These are phyloP conservation scores for Setophaga petechia DNA, from an alignment of 2,113 vertebrate genomes.

Conservation along the genomic window DNA sequence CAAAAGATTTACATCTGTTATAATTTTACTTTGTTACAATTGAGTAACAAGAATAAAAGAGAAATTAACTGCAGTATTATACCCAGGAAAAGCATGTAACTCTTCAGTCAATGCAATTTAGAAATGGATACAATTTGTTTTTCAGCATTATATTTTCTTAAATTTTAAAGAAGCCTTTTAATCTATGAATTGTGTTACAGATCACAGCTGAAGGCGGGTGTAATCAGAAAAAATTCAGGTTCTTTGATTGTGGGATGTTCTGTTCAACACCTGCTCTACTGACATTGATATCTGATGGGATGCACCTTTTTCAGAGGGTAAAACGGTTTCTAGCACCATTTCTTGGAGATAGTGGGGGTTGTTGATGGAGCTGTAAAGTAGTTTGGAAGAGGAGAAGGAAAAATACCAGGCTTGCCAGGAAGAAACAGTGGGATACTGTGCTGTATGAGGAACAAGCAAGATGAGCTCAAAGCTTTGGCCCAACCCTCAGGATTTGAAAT, in stretches of 20 bases:
- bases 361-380: neutral
- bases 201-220: neutral
- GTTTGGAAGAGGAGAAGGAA: neutral
- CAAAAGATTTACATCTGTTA: neutral
- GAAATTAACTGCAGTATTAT: neutral
- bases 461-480: neutral
- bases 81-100: neutral
- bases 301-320: neutral
- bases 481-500: neutral
- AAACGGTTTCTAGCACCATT: neutral
- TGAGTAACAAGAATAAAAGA: neutral
- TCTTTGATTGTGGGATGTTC: neutral
- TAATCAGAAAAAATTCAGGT: neutral
- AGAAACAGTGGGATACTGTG: too few species aligned
- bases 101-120: neutral
- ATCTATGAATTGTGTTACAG: neutral
- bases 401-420: neutral
- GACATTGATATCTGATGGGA: neutral
- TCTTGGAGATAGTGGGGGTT: rapidly evolving
- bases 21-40: neutral
- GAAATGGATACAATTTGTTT: neutral
- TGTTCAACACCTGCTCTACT: too few species aligned
- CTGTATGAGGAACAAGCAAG: neutral
- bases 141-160: neutral
- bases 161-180: neutral